Conservation (phyloP, 2,113 vertebrate genomes). For the Takifugu bimaculatus region DNA sequence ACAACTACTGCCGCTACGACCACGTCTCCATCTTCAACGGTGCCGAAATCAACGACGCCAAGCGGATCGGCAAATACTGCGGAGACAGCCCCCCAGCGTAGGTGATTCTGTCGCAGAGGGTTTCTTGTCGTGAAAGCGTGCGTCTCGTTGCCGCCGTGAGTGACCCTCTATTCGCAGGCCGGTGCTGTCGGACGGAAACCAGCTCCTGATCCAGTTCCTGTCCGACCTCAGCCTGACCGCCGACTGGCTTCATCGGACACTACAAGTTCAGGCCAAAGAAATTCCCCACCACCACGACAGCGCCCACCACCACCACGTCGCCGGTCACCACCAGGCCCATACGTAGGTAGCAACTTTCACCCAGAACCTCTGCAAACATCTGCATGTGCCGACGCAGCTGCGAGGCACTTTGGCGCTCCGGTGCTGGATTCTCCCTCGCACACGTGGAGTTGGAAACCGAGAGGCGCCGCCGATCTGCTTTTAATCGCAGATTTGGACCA, state of each 20-base stretch:
- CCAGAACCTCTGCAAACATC: slow-evolving; percentile 27
- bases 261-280: slow-evolving; percentile 96
- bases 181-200: slow-evolving; percentile 90
- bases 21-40: slow-evolving; percentile 93
- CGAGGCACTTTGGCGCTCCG: not conserved
- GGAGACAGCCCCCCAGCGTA: slow-evolving; percentile 95
- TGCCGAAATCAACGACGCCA: slow-evolving; percentile 89
- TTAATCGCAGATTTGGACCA: slow-evolving; percentile 16
- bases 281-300: slow-evolving; percentile 75
- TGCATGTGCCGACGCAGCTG: slow-evolving; percentile 23
- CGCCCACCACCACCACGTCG: slow-evolving; percentile 75
- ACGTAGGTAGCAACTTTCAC: slow-evolving; percentile 76
- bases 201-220: slow-evolving; percentile 93
- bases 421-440: slow-evolving; percentile 19
- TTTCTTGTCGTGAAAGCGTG: slow-evolving; percentile 1
- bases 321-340: slow-evolving; percentile 79
- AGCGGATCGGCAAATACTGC: slow-evolving; percentile 93
- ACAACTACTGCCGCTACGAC: slow-evolving; percentile 97
- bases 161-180: slow-evolving; percentile 75
- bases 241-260: slow-evolving; percentile 94
- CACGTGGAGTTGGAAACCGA: slow-evolving; percentile 22
- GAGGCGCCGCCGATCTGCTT: slow-evolving; percentile 4
- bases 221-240: slow-evolving; percentile 96
- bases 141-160: slow-evolving; percentile 4
- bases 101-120: slow-evolving; percentile 65